Conservation (phyloP, 2,888 invertebrate species). For the Clunio marinus region DNA sequence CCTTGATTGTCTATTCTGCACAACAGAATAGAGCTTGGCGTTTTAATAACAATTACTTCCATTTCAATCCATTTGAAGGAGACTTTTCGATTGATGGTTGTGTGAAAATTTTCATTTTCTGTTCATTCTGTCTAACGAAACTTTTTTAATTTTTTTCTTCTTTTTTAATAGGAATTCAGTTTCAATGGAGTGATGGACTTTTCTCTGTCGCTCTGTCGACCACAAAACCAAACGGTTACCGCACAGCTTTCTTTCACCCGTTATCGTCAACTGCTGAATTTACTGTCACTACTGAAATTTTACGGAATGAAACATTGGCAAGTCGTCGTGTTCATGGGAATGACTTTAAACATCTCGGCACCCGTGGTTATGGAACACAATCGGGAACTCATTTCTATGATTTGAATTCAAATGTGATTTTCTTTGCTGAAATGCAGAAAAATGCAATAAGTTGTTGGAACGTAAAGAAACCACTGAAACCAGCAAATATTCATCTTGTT, state of each 20-base stretch:
- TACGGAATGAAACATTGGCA: constrained; percentile 48
- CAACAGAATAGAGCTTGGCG: constrained; percentile 63
- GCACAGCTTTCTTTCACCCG: constrained; percentile 70
- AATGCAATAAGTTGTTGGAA: constrained; percentile 77
- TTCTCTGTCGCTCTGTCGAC: constrained; percentile 62
- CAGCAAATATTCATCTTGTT: constrained; percentile 56
- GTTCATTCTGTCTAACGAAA: too few species aligned
- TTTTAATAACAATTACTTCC: constrained; percentile 68
- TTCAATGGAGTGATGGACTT: constrained; percentile 69
- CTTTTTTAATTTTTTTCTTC: not conserved
- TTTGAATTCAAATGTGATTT: constrained; percentile 57
- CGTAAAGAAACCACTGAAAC: constrained; percentile 53
- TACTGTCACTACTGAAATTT: constrained; percentile 24
- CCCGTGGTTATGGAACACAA: constrained; percentile 62
- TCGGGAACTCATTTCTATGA: constrained; percentile 67
- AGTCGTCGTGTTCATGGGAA: constrained; percentile 54
- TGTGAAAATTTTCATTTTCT: too few species aligned
- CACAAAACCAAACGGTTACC: constrained; percentile 53
- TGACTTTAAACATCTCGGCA: constrained; percentile 60
- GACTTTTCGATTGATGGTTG: constrained; percentile 61
- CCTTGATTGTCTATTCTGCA: constrained; percentile 50
- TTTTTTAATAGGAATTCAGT: constrained; percentile 18
- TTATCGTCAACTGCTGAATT: constrained; percentile 54
- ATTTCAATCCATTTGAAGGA: constrained; percentile 65
- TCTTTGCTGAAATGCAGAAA: constrained; percentile 65